phyloP scores from a whole-genome alignment of 1,140 invertebrate species.

The Copidosoma floridanum region DNA sequence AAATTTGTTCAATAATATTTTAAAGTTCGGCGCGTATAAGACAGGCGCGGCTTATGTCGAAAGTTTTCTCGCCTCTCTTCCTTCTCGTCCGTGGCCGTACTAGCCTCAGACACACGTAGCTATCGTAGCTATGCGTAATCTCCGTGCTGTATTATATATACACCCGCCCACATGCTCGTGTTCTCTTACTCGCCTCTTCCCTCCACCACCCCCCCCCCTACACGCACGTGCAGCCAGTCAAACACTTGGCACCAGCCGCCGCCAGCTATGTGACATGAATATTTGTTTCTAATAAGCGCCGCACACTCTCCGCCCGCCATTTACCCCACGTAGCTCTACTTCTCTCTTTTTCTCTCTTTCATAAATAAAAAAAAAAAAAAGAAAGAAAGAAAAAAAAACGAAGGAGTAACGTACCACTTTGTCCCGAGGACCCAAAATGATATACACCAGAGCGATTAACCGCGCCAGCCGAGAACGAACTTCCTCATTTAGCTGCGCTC shows the following conservation, averaged over 20 bases:
- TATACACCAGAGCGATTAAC: slow-evolving; percentile 41
- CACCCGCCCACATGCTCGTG: neutral
- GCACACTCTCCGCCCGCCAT: slow-evolving; percentile 41
- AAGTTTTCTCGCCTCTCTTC: slow-evolving; percentile 25
- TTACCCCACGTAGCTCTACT: slow-evolving; percentile 27
- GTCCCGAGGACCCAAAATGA: too few relatives aligned
- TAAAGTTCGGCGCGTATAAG: slow-evolving; percentile 36
- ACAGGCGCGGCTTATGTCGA: slow-evolving; percentile 26
- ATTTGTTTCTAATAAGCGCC: slow-evolving; percentile 58
- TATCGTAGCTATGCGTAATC: neutral
- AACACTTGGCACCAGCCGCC: slow-evolving; percentile 57
- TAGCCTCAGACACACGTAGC: too few relatives aligned
- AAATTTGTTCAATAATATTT: slow-evolving; percentile 47
- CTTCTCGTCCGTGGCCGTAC: neutral
- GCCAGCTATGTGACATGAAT: slow-evolving; percentile 57
- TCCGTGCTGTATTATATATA: neutral
- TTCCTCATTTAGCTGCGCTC: neutral
- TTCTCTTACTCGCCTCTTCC: slow-evolving; percentile 7
- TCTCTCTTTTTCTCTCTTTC: neutral
- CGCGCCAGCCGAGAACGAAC: neutral
- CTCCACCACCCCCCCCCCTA: neutral
- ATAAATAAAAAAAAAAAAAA: too few relatives aligned
- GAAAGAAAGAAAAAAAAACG: too few relatives aligned
- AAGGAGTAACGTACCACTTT: too few relatives aligned
- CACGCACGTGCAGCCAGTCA: slow-evolving; percentile 50